Base-by-base conservation (phyloP, 2,888 invertebrate genomes). In the Harpagoxenus sublaevis region DNA sequence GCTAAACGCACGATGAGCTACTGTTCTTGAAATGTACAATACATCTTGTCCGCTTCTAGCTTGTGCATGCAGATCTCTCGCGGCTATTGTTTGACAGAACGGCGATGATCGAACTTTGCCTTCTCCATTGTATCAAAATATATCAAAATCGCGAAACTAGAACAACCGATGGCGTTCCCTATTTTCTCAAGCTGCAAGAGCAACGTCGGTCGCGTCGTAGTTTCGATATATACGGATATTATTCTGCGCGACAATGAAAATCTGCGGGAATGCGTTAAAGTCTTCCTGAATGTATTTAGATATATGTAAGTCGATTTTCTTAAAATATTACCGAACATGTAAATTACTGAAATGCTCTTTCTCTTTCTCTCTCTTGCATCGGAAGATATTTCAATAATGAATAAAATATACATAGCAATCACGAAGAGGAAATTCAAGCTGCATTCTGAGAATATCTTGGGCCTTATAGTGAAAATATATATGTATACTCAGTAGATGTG, bases 101-200 rank as follows among this genome's bases (percentile, higher is more conserved):
- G 79, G 74, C 28, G 79, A 62, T 48, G 60, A 73, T 60, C 74
- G 60, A 73, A 60, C 79, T 51, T 78, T 45, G 73, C 71, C 68
- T 35, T 23, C 55, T 78, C 28, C 79, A 57, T 81, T 48, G 75
- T 81, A 81, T 81, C 79, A 81, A 81, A 81, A 81, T 81, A 81
- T 81, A 81, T 81, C 48, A 81, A 81, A 81, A 81, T 68, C 28
- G 23, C 75, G 60, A 48, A 51, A 74, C 75, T 45, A 28, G 35
- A 53, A 55, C 78, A 23, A 78, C 31, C 78, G 28, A 55, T 8
- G 31, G 31, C 31, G 55, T 42, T 62, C 45, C 28, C 62, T 62
- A n/a, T 62, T 48, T 10, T 77, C 65, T 51, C 66, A 65, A 77
- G 51, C 39, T 18, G 23, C 28, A 9, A 9, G 55, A 78, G 42